Evolutionary conservation across 2,888 invertebrate genomes (phyloP).

Genomic region (Euclidia mi): DNA sequence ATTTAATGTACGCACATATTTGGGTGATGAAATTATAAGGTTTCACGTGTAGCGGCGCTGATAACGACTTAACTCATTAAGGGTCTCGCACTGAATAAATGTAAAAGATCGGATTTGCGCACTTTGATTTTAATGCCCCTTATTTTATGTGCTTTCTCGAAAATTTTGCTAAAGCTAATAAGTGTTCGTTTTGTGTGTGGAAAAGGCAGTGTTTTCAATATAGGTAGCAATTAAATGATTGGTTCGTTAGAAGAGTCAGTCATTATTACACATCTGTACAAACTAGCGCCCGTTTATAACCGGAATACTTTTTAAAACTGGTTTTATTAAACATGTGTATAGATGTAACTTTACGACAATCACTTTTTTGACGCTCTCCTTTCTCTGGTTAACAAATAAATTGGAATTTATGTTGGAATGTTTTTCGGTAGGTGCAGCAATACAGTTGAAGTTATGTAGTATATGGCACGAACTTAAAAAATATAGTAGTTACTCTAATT

Average conservation of each 20-base stretch:
- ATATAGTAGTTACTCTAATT: too few relatives aligned
- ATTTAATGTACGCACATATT: slow-evolving; percentile 9
- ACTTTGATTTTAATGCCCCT: slow-evolving; percentile 1
- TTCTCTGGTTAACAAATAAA: slow-evolving; percentile 44
- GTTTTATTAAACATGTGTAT: slow-evolving; percentile 49
- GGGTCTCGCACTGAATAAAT: neutral
- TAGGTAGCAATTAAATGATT: slow-evolving; percentile 23
- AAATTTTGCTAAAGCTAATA: neutral
- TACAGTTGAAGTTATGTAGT: too few relatives aligned
- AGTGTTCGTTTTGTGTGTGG: neutral
- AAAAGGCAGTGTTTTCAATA: neutral
- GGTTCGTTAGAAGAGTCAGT: slow-evolving; percentile 23
- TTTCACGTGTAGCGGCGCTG: slow-evolving; percentile 1
- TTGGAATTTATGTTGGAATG: slow-evolving; percentile 18
- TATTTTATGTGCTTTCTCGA: slow-evolving; percentile 15
- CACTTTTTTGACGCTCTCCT: slow-evolving; percentile 52
- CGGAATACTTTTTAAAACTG: slow-evolving; percentile 58
- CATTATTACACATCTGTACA: slow-evolving; percentile 27
- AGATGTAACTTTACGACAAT: slow-evolving; percentile 42
- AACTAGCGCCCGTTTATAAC: slow-evolving; percentile 46
- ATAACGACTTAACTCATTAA: slow-evolving; percentile 4
- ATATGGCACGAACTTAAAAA: too few relatives aligned
- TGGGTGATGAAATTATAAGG: slow-evolving; percentile 3
- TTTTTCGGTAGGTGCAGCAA: too few relatives aligned
- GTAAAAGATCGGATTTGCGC: neutral